Conservation (phyloP, 2,888 invertebrate genomes). For the Carabus problematicus region DNA sequence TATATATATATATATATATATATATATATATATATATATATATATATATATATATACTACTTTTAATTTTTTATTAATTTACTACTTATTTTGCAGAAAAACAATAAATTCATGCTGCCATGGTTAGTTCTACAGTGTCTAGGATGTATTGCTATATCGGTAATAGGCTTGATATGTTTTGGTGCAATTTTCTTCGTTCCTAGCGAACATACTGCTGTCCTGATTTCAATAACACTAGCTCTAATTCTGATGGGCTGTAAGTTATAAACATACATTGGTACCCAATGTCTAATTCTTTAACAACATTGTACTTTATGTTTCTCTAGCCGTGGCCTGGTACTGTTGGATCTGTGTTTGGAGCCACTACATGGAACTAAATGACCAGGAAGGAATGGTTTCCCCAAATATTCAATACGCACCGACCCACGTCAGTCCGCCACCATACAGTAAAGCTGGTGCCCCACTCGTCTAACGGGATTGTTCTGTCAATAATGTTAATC, state of each 20-base stretch:
- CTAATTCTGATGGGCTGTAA: not conserved
- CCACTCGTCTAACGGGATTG: too few species aligned
- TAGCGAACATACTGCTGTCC: not conserved
- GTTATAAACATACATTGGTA: not conserved
- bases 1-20: conserved; percentile 1
- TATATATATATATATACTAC: too few species aligned
- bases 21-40: not conserved
- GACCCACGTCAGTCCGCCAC: not conserved
- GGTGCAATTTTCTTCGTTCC: not conserved
- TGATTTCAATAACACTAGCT: not conserved
- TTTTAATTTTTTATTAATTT: not conserved
- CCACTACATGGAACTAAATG: conserved; percentile 12
- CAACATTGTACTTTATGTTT: conserved; percentile 1
- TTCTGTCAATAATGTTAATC: too few species aligned
- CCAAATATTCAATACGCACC: not conserved
- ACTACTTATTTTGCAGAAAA: conserved; percentile 1
- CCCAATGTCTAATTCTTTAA: not conserved
- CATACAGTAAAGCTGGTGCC: conserved; percentile 2
- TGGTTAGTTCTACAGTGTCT: not conserved
- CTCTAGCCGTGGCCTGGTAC: conserved; percentile 13
- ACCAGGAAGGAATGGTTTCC: conserved; percentile 15
- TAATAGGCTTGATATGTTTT: not conserved
- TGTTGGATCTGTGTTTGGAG: conserved; percentile 30
- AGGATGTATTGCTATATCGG: not conserved
- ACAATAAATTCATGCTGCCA: conserved; percentile 2